Conservation (phyloP, 1,140 invertebrate genomes). For the Zaprionus gabonicus region DNA sequence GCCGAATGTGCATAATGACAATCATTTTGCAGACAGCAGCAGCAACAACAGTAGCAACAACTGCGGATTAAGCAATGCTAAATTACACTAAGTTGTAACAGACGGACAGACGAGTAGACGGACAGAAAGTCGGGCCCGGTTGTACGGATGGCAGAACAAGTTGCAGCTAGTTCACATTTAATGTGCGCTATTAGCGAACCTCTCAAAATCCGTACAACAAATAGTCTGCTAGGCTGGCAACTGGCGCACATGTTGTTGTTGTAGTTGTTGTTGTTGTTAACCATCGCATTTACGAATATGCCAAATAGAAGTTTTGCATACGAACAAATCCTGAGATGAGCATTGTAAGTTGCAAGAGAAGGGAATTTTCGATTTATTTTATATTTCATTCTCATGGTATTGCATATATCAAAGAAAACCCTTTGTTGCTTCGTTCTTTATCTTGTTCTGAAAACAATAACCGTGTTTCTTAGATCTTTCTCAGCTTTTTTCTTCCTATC, state of each 20-base stretch:
- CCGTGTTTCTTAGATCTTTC: no score
- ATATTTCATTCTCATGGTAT: not conserved
- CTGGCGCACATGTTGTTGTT: not conserved
- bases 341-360: not conserved
- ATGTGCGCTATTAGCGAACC: constrained; percentile 36
- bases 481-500: no score
- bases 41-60: constrained; percentile 4
- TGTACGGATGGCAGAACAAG: constrained; percentile 46
- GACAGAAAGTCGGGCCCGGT: not conserved
- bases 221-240: not conserved
- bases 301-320: not conserved
- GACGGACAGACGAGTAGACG: not conserved
- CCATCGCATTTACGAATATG: not conserved
- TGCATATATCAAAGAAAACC: no score
- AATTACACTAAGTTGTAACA: constrained; percentile 47
- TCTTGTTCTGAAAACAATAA: not conserved
- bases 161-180: constrained; percentile 53
- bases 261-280: not conserved
- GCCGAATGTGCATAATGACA: constrained; percentile 70
- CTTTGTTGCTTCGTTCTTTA: not conserved
- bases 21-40: constrained; percentile 38
- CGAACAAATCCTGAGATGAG: not conserved
- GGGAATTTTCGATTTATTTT: not conserved
- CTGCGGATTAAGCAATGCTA: constrained; percentile 48
- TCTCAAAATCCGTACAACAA: constrained; percentile 11